A percentile compares a stretch with the other conserved stretches of the same genome.
phyloP scores from a whole-genome alignment of 2,888 invertebrate species.

The Eilema depressum region DNA sequence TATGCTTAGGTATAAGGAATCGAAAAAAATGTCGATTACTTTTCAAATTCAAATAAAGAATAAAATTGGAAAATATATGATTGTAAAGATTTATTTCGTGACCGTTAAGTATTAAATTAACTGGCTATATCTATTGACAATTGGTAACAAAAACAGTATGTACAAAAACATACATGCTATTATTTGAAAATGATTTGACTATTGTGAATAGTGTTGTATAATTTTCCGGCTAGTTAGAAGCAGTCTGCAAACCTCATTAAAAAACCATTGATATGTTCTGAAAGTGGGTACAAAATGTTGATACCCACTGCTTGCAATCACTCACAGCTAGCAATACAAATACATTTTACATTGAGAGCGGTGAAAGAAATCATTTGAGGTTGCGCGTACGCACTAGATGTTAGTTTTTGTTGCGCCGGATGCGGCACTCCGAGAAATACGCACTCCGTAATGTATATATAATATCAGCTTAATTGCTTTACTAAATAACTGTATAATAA shows the following conservation, averaged over 20 bases:
- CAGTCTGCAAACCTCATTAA: constrained; percentile 20
- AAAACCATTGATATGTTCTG: constrained; percentile 16
- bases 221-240: constrained; percentile 19
- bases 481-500: constrained; percentile 70
- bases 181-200: constrained; percentile 2
- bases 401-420: constrained; percentile 80
- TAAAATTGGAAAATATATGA: not conserved
- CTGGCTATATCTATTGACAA: constrained; percentile 6
- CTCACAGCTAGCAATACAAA: constrained; percentile 66
- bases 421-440: constrained; percentile 62
- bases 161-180: not conserved
- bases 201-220: not conserved
- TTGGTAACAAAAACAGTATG: not conserved
- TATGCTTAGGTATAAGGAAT: constrained; percentile 18
- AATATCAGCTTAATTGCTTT: constrained; percentile 70
- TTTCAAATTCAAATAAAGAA: not conserved
- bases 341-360: constrained; percentile 68
- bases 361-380: constrained; percentile 80
- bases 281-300: constrained; percentile 60
- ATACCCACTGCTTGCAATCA: constrained; percentile 53
- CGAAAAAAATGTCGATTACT: not conserved
- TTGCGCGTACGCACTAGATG: constrained; percentile 60
- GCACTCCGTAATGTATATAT: constrained; percentile 67
- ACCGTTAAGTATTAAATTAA: constrained; percentile 32
- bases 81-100: not conserved